Conservation (phyloP, 2,113 vertebrate species). For the Stictonetta naevosa region DNA sequence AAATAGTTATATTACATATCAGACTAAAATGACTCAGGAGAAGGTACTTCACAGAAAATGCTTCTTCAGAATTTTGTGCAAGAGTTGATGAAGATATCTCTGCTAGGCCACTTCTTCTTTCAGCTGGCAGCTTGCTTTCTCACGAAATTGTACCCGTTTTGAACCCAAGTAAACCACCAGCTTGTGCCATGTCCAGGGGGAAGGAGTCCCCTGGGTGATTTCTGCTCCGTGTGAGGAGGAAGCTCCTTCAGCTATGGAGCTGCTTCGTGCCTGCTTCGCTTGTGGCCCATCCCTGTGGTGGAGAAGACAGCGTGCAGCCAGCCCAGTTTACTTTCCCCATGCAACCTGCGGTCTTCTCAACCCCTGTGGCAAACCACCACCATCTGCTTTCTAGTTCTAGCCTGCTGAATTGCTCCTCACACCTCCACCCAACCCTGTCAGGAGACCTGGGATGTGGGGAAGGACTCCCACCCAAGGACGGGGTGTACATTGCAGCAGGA, state of each 20-base stretch:
- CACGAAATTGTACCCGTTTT: background rate
- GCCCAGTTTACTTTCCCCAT: background rate
- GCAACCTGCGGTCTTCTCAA: background rate
- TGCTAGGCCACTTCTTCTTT: background rate
- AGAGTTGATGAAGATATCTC: background rate
- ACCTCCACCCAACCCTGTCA: background rate
- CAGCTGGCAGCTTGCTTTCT: background rate
- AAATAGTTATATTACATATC: background rate
- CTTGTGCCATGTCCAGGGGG: background rate
- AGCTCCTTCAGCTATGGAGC: background rate
- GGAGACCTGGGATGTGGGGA: background rate
- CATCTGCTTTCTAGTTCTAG: background rate
- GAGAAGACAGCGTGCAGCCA: background rate
- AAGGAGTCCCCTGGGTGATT: background rate
- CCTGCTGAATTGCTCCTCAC: background rate
- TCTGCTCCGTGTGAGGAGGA: background rate
- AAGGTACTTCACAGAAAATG: background rate
- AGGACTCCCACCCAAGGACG: background rate
- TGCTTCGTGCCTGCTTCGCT: background rate
- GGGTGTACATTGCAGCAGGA: background rate
- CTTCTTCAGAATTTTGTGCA: background rate
- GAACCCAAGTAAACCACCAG: background rate
- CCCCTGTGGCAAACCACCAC: background rate
- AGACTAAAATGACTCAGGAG: background rate
- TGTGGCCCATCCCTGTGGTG: rapidly evolving